phyloP scores from a whole-genome alignment of 2,113 vertebrate species.

The Rhipidura dahli region DNA sequence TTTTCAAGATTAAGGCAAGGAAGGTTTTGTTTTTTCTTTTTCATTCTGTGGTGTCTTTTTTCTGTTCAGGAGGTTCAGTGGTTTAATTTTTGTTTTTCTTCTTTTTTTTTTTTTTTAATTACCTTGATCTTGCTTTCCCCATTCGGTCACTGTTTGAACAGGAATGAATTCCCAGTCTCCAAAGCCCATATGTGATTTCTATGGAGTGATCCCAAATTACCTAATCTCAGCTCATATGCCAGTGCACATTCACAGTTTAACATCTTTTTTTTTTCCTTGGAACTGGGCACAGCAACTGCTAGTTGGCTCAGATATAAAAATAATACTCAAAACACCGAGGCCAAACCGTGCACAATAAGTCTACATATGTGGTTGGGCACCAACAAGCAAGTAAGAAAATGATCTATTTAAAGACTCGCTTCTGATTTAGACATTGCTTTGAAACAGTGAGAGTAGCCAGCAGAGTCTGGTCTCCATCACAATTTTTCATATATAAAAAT shows the following conservation, averaged over 20 bases:
- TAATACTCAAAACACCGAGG: constrained; percentile 18
- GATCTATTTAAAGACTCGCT: constrained; percentile 53
- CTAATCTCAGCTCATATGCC: constrained; percentile 66
- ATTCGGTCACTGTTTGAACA: constrained; percentile 60
- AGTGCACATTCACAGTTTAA: constrained; percentile 62
- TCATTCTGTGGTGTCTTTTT: neutral
- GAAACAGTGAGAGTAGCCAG: constrained; percentile 44
- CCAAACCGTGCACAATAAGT: constrained; percentile 28
- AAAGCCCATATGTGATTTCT: constrained; percentile 65
- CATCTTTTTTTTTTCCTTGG: constrained; percentile 36
- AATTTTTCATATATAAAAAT: constrained; percentile 71
- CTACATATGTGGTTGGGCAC: constrained; percentile 6
- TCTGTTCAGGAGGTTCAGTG: neutral
- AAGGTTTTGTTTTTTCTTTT: neutral
- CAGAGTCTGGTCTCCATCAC: constrained; percentile 58
- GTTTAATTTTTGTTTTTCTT: neutral
- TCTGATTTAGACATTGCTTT: constrained; percentile 57
- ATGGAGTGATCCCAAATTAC: constrained; percentile 59
- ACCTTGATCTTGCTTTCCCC: constrained; percentile 7
- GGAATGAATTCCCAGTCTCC: constrained; percentile 64
- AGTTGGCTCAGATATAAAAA: constrained; percentile 52
- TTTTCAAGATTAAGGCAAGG: neutral
- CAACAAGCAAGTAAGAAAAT: constrained; percentile 61
- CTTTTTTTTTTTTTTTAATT: neutral
- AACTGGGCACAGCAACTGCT: constrained; percentile 39